Base-by-base conservation (phyloP, 2,797 vertebrate genomes). In the Chlorospingus flavigularis region DNA sequence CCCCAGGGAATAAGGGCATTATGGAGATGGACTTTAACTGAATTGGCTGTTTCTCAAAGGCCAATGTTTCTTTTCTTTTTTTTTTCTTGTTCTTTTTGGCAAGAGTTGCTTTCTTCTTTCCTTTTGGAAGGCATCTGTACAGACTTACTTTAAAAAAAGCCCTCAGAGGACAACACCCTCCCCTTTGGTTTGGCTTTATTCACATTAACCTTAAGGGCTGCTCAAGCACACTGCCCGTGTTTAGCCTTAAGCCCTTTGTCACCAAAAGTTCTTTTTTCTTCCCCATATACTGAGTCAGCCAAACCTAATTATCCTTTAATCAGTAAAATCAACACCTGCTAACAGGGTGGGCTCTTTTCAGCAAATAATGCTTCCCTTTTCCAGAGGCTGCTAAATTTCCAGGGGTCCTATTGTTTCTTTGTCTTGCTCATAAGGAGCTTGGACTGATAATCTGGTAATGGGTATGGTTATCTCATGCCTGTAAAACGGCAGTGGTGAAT, bases 321-420 rank as follows among this genome's bases (percentile, higher is more conserved):
- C 91, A 91, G 84, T 91, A 97, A 94, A 95, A 96, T 95, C 94
- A 95, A 95, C 96, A 96, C 93, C 93, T 91, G 93, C 95, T 96
- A 91, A 80, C 86, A 93, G 91, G 94, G 95, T 95, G 96, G 94
- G 86, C 96, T 96, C 88, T 92, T 94, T 91, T 87, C 88, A 95
- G 81, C 65, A 94, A 95, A 91, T 37, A 92, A 60, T 48, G 31
- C 50, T 89, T 93, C 75, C 16, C 35, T 92, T 79, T 92, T 87
- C 33, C 75, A 77, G n/a, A 65, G 47, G 1, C 42, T 80, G 88
- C 82, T 91, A 85, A 87, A 90, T 92, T 93, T 91, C 61, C 75
- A 91, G 91, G 61, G 78, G 53, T 54, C 18, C 45, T 86, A 23
- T 92, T 93, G 80, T 85, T 93, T 85, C 88, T 95, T 94, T 87